Base-by-base conservation (phyloP, 2,888 invertebrate genomes). In the Andrena fulva region DNA sequence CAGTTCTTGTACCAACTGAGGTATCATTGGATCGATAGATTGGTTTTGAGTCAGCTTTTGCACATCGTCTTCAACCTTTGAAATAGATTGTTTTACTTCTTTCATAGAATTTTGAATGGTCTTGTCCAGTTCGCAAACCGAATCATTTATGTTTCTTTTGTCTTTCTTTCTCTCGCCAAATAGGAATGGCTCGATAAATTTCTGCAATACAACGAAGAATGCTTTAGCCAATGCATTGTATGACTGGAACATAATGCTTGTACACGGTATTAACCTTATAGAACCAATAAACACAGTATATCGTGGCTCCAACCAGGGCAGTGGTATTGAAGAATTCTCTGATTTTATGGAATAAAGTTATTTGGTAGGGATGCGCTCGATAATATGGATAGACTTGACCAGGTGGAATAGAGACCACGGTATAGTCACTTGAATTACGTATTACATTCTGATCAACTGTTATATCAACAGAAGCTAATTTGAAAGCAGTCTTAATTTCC, bases 201-300 rank as follows among this genome's bases (percentile, higher is more conserved):
- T 96, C 96, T 96, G 91, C 1, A 83, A 88, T 68, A 54, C 35
- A 31, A 63, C 91, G 93, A 54, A 73, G 52, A 20, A 7, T 5
- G 16, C 27, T 60, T 20, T 10, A 16, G 50, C 42, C 59, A 52
- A 24, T 31, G 29, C 35, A 52, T 29, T 59, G 16, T 20, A 62
- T 12, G 16, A 35, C 54, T 48, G 56, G 2, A 7, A 24, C 8
- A 6, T 42, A 20, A 7, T 33, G 27, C 10, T 8, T 52, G 10
- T 20, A 20, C n/a, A 29, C 6, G 20, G 33, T 27, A 52, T 29
- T 88, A 97, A 97, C 98, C 96, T 97, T 97, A 94, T 97, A 98
- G 92, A 98, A 96, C 94, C 96, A 96, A 92, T 97, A 97, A 76
- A 97, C 95, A 59, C 96, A 97, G 94, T 98, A 98, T 0, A 96